Evolutionary conservation across 1,140 invertebrate species (phyloP), one percentile per base, ranked within the genome.

Genomic region (Epicauta chinensis): DNA sequence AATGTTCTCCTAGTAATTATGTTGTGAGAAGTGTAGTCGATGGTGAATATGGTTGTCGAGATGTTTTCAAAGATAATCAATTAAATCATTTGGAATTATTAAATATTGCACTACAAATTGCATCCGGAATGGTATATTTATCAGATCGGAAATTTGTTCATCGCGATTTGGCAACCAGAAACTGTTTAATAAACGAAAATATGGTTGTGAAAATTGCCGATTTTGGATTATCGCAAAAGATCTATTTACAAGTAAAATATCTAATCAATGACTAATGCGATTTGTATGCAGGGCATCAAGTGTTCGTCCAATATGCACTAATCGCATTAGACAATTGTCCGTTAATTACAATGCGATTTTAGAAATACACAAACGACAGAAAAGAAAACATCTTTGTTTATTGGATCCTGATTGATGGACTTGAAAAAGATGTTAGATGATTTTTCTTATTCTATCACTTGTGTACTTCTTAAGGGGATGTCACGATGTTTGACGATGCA

Each of bases 131-230:
- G 94, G 83, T 92, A 6, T 98, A 98, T 69, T 74, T 98, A 32
- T 92, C 93, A 1, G 90, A 93, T 61, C 77, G 92, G 37, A 95
- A 95, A 71, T 97, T 97, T 74, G 93, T 97, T 1, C 95, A 98
- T 72, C 79, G 94, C 44, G 95, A 97, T 74, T 74, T 98, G 56
- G 94, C 95, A 0, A 96, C 93, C 0, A 78, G 95, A 67, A 98
- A 98, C 76, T 97, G 93, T 74, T 77, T 98, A 29, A 93, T 98
- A 53, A 89, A 93, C 68, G 89, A 96, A 60, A 81, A 89, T 42
- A 92, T 96, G 84, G 81, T 88, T 15, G 94, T 97, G 0, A 97
- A 97, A 78, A 97, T 98, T 60, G 93, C 93, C 0, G 94, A 98
- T 71, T 96, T 96, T 76, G 92, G 92, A 16, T 72, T 96, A 6